Conservation (phyloP, 2,113 vertebrate species). For the cat (Felis catus) region DNA sequence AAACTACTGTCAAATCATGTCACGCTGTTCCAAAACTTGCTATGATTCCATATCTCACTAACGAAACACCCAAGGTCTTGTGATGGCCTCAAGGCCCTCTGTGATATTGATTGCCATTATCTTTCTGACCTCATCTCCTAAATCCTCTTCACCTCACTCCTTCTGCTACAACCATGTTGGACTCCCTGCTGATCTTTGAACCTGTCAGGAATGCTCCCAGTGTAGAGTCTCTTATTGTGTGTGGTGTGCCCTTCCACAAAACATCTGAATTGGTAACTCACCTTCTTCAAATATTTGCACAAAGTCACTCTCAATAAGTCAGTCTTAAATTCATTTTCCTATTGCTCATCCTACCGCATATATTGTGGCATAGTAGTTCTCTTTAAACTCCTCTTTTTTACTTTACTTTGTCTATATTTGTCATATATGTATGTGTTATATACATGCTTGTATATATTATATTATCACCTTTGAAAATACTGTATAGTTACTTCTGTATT, state of each 20-base stretch:
- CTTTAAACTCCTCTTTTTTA: neutral
- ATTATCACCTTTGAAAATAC: neutral
- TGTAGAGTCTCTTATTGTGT: neutral
- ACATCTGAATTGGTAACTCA: neutral
- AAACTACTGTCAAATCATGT: neutral
- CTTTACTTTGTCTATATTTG: neutral
- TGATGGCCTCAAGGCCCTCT: neutral
- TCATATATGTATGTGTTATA: fast-evolving
- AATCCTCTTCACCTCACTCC: neutral
- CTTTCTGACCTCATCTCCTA: neutral
- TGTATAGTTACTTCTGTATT: neutral
- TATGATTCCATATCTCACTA: neutral
- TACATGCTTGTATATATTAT: neutral
- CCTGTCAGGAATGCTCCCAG: neutral
- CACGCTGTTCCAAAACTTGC: neutral
- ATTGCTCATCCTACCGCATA: neutral
- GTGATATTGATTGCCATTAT: neutral
- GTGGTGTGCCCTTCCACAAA: neutral
- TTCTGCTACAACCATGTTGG: neutral
- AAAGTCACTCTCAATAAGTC: neutral
- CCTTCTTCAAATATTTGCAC: neutral
- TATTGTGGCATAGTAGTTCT: neutral
- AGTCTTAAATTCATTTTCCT: neutral
- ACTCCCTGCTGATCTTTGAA: neutral
- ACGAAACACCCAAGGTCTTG: neutral